Base-by-base conservation (phyloP, 2,888 invertebrate genomes). In the Portevinia maculata region DNA sequence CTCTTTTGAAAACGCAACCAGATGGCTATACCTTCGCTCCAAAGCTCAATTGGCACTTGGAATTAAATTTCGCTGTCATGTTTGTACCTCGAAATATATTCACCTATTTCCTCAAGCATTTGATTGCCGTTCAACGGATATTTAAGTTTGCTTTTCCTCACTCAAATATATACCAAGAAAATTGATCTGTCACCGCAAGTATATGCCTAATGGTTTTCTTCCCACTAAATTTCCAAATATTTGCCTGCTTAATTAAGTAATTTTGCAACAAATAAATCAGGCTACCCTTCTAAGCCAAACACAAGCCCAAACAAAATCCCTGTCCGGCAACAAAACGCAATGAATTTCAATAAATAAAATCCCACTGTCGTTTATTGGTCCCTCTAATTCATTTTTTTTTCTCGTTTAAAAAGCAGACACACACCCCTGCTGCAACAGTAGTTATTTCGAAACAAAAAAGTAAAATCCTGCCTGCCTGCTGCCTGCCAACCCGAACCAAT, bases 321-420 rank as follows among this genome's bases (percentile, higher is more conserved):
- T 4, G 1, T 37, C 15, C 9, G 9, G 9, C 5, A 44, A 44
- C 44, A 21, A 34, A 62, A 37, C 24, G 48, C 48, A 62, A 62
- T 50, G 62, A 62, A 48, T 62, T 60, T 48, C 15, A 37, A 48
- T 50, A 34, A 62, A 62, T 34, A 32, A 34, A 60, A 64, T 64
- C 37, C 34, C 34, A 6, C 9, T 9, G 7, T 32, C 50, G 24
- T 46, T 46, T 21, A 21, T 8, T 4, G 30, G 30, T 17, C 11
- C 30, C 37, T 37, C n/a, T 48, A 34, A 24, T 11, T 37, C 48
- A 48, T 34, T 34, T 11, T 46, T 17, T 34, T 32, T 48, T 21
- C n/a, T 17, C 28, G 41, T 60, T 67, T 55, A 17, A 13, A 3
- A 46, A 69, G 9, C 24, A 34, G 46, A 69, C 55, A 57, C 46